phyloP scores from a whole-genome alignment of 2,113 vertebrate species.

The Melanerpes aurifrons region DNA sequence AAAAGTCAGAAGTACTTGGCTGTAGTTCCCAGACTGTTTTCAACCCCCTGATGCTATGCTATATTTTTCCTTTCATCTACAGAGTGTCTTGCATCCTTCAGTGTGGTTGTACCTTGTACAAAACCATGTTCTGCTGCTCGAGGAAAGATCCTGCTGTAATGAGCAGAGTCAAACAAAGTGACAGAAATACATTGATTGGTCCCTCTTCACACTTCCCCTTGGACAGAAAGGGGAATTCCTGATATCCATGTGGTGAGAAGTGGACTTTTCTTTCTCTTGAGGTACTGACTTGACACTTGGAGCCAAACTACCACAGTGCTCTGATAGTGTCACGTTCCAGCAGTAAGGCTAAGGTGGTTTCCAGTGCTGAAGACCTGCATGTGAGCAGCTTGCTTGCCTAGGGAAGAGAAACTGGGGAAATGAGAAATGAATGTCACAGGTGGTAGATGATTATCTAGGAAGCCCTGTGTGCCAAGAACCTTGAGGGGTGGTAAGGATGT shows the following conservation, averaged over 20 bases:
- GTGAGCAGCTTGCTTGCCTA: not conserved
- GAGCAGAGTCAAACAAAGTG: not conserved
- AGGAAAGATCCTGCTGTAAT: not conserved
- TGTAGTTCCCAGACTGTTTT: conserved; percentile 31
- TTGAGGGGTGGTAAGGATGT: not conserved
- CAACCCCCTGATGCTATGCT: conserved; percentile 41
- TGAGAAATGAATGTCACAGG: not conserved
- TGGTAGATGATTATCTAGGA: not conserved
- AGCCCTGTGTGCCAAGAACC: not conserved
- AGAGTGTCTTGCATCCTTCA: conserved; percentile 5
- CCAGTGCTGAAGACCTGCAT: not conserved
- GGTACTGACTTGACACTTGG: not conserved
- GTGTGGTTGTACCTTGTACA: not conserved
- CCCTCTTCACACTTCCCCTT: not conserved
- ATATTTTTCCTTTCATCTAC: conserved; percentile 52
- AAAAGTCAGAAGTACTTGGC: conserved; percentile 54
- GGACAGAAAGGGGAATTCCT: not conserved
- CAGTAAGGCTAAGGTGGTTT: not conserved
- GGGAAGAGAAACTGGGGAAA: not conserved
- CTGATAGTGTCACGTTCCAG: not conserved
- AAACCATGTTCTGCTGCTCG: not conserved
- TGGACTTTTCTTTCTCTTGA: not conserved
- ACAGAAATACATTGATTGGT: not conserved
- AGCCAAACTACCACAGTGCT: not conserved
- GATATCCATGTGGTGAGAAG: not conserved